These are phyloP conservation scores for Nothocercus nigrocapillus DNA, from an alignment of 2,113 vertebrate species.

Conservation along the genomic window DNA sequence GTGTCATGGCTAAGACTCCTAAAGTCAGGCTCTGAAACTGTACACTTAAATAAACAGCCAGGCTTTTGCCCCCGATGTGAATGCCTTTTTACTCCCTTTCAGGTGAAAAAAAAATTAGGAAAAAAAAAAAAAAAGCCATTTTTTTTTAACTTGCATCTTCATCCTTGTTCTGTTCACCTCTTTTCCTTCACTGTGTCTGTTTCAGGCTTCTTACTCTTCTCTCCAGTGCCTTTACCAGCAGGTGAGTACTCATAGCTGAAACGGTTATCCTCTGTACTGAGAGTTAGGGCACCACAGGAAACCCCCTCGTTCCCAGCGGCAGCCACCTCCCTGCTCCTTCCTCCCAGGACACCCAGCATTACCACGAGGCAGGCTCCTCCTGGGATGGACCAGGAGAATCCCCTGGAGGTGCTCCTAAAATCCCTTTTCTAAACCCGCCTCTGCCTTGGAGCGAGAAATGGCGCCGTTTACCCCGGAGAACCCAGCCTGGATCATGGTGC, in stretches of 20 bases:
- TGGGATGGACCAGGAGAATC: not conserved
- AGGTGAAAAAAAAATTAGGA: not conserved
- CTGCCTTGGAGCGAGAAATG: not conserved
- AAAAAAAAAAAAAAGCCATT: not conserved
- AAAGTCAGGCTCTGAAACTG: not conserved
- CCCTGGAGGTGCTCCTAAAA: not conserved
- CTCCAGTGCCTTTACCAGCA: not conserved
- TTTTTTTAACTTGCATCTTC: not conserved
- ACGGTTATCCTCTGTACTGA: not conserved
- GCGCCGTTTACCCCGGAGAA: not conserved
- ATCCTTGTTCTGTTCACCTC: not conserved
- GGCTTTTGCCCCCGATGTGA: rapidly evolving
- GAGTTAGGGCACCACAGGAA: not conserved
- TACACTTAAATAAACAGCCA: not conserved
- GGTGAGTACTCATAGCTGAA: not conserved
- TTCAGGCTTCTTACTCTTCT: not conserved
- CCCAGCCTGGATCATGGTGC: rapidly evolving
- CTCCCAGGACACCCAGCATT: not conserved
- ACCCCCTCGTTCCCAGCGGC: not conserved
- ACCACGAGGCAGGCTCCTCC: not conserved
- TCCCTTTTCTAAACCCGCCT: not conserved
- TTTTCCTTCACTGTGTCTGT: not conserved
- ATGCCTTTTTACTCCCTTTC: not conserved
- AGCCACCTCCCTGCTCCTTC: not conserved
- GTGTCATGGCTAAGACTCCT: not conserved